A percentile compares a stretch with the other conserved stretches of the same genome.
Evolutionary conservation across 2,888 invertebrate genomes (phyloP).

Genomic region (Agonopterix alstromeriana): DNA sequence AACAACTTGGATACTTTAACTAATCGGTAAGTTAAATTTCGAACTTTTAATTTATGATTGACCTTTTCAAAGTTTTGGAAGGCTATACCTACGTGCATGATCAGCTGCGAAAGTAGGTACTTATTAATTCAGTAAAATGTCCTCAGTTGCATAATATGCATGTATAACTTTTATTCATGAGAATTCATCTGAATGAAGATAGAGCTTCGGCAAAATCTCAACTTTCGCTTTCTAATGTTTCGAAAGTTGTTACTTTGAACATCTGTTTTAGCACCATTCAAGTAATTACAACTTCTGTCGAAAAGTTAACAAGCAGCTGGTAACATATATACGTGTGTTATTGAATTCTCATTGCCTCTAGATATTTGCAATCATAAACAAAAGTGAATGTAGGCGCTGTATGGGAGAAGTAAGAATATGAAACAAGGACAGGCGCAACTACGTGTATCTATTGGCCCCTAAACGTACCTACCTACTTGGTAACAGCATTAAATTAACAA

Average conservation of each 20-base stretch:
- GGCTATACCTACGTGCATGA: slow-evolving; percentile 25
- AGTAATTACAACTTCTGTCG: slow-evolving; percentile 11
- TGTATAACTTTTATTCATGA: too few species aligned
- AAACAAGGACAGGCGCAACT: slow-evolving; percentile 43
- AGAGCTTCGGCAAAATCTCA: slow-evolving; percentile 7
- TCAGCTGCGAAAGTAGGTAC: slow-evolving; percentile 69
- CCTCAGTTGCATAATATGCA: slow-evolving; percentile 20
- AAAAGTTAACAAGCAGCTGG: slow-evolving; percentile 2
- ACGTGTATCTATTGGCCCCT: slow-evolving; percentile 16
- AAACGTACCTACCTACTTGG: not conserved
- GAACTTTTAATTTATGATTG: slow-evolving; percentile 8
- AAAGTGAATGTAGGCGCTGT: slow-evolving; percentile 66
- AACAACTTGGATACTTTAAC: slow-evolving; percentile 10
- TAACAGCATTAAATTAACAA: not conserved
- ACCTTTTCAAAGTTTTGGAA: slow-evolving; percentile 24
- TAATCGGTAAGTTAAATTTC: slow-evolving; percentile 28
- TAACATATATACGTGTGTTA: slow-evolving; percentile 8
- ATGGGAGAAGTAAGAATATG: slow-evolving; percentile 43
- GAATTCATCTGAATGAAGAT: slow-evolving; percentile 12
- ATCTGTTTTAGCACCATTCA: slow-evolving; percentile 2
- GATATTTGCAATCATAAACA: slow-evolving; percentile 42
- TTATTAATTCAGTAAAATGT: slow-evolving; percentile 22
- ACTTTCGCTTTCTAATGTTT: slow-evolving; percentile 55
- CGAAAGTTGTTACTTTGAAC: slow-evolving; percentile 32
- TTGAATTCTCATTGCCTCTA: slow-evolving; percentile 7